These are phyloP conservation scores for Dasypogon diadema DNA, from an alignment of 2,888 invertebrate species.

Conservation along the genomic window DNA sequence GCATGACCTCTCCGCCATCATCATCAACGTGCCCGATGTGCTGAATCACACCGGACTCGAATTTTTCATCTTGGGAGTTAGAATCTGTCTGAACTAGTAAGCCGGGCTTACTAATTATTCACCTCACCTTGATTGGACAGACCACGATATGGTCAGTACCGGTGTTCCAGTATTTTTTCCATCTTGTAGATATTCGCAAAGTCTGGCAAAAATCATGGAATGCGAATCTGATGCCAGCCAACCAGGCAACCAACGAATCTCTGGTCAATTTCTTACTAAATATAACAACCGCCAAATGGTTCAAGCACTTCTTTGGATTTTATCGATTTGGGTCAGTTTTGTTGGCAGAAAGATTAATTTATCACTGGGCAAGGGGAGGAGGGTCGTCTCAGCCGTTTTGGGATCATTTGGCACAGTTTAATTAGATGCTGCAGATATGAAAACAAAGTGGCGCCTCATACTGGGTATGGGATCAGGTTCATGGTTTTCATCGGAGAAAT, in stretches of 20 bases:
- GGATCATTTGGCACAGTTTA: neutral
- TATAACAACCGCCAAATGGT: slow-evolving; percentile 10
- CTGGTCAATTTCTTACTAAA: slow-evolving; percentile 23
- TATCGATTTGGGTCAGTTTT: slow-evolving; percentile 45
- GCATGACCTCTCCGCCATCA: neutral
- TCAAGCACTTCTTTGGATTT: slow-evolving; percentile 19
- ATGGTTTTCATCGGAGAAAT: too few species aligned
- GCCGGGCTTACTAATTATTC: slow-evolving; percentile 13
- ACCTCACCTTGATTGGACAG: slow-evolving; percentile 25
- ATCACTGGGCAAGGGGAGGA: slow-evolving; percentile 5
- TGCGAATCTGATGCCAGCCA: slow-evolving; percentile 20
- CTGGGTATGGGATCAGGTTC: neutral
- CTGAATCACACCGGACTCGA: neutral
- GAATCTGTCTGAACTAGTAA: neutral
- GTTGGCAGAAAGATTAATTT: slow-evolving; percentile 36
- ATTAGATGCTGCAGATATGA: neutral
- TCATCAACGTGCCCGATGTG: neutral
- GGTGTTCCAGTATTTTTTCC: neutral
- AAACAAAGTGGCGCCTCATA: slow-evolving; percentile 37
- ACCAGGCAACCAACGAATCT: too few species aligned
- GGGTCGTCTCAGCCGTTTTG: neutral
- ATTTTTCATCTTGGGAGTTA: too few species aligned
- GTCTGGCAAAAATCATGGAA: neutral
- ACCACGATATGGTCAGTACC: neutral
- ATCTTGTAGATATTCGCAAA: too few species aligned